Base-by-base conservation (phyloP, 2,113 vertebrate genomes). In the Lonchura striata region DNA sequence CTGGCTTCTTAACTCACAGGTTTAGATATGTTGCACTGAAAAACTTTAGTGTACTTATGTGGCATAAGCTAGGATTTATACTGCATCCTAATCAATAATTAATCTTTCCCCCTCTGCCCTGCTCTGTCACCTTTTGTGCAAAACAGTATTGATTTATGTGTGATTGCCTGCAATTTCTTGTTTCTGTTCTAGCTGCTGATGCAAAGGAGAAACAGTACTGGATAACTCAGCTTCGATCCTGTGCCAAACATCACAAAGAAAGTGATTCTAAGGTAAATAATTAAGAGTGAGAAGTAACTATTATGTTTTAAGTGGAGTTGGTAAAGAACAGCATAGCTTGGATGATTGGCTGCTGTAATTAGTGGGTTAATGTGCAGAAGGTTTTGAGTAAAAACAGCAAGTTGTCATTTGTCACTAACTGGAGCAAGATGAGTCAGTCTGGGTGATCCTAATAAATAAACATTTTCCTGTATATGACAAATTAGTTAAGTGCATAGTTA, bases 181-280 rank as follows among this genome's bases (percentile, higher is more conserved):
- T 95, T 87, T 97, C 76, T 98, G 2, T 98, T 96, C 92, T 85
- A 99, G 99, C 99, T 74, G 97, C 98, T 57, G 99, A 99, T 96
- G 98, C 98, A 78, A 99, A 98, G 93, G 99, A 99, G 97, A 99
- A 98, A 95, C 99, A 99, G 85, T 98, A 98, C 69, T 99, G 99
- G 99, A 98, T 99, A 97, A 99, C 95, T 97, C 99, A 99, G 96
- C 99, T 99, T 78, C 99, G 99, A 93, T 98, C 99, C 60, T 99
- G 99, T 97, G 98, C 98, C 97, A 99, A 99, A 95, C 98, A 98
- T 82, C 99, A 99, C 97, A 99, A 98, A 74, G 99, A 99, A 98
- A 97, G 95, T 90, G 98, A 98, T 97, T 97, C 98, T 64, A 99
- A 99, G 99, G 99, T 99, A 97, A 98, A 96, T 93, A 86, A 75